Base-by-base conservation (phyloP, 2,888 invertebrate genomes). In the Octonoba sinensis region DNA sequence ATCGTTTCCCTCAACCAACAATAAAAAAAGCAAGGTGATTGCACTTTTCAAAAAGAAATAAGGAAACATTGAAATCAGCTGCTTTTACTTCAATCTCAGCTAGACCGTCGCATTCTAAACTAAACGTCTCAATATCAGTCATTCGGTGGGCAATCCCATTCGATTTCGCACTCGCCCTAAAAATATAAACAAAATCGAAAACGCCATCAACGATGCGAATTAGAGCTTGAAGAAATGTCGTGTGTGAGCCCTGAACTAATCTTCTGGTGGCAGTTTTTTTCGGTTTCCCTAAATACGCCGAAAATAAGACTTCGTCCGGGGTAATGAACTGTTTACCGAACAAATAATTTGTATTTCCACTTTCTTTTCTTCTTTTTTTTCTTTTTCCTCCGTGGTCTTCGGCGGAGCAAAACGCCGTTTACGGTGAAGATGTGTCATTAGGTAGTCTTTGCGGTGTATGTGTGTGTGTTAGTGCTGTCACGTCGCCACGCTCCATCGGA, bases 151-250 rank as follows among this genome's bases (percentile, higher is more conserved):
- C 69, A 46, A 66, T 18, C 16, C 20, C 51, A 16, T 56, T 27
- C 8, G 67, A 77, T 62, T 75, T 60, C 60, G 20, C 64, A 57
- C 51, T 62, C 36, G 75, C 24, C 64, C 76, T 70, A 77, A 77
- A 77, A 77, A 77, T 67, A 69, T 44, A n/a, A 27, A 18, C n/a
- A 44, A 64, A 64, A 16, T 16, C 36, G 20, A 64, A 46, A 66
- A 66, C 59, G 49, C 60, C 76, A 62, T 62, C 67, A 51, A 44
- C 46, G 20, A 64, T 46, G 70, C 62, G 62, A 77, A 77, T 77
- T 64, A 60, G 76, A 77, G 76, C 76, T 77, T 77, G 76, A 77
- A 77, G 62, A 70, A 44, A 60, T 51, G 51, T 49, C 60, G 69
- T 56, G 62, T 77, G 76, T 18, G 54, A 36, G 36, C 36, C 36